These are phyloP conservation scores for Sycophaga agraensis DNA, from an alignment of 1,140 invertebrate species.

Conservation along the genomic window DNA sequence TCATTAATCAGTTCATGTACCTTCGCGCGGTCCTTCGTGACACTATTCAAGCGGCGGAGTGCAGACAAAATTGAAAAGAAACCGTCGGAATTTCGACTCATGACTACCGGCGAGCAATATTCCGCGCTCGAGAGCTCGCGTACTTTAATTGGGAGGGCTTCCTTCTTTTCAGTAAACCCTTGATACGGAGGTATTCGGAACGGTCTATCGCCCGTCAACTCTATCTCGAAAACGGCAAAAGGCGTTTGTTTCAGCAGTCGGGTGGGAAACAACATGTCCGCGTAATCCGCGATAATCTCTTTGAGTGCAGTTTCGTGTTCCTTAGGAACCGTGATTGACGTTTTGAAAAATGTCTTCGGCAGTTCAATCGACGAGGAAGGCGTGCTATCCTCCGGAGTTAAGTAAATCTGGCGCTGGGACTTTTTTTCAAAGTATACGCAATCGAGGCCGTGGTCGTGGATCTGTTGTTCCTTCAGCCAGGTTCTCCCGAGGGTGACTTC, in stretches of 20 bases:
- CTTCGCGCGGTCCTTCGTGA: too few species aligned
- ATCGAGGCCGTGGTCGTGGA: not conserved
- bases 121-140: conserved; percentile 32
- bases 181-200: not conserved
- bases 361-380: too few species aligned
- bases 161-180: not conserved
- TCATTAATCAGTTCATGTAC: too few species aligned
- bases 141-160: conserved; percentile 2
- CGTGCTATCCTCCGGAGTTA: not conserved
- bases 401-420: not conserved
- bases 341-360: not conserved
- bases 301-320: not conserved
- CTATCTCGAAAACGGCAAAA: too few species aligned
- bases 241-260: too few species aligned
- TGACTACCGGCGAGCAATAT: conserved; percentile 39
- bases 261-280: too few species aligned
- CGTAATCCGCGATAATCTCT: not conserved
- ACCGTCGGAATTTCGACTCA: conserved; percentile 52
- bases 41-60: conserved; percentile 46
- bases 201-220: too few species aligned
- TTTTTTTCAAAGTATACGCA: not conserved
- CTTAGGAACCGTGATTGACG: not conserved
- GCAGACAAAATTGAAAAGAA: conserved; percentile 54
- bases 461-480: not conserved
- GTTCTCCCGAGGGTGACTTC: not conserved